These are phyloP conservation scores for Agrilus planipennis DNA, from an alignment of 1,140 invertebrate genomes.

Conservation along the genomic window DNA sequence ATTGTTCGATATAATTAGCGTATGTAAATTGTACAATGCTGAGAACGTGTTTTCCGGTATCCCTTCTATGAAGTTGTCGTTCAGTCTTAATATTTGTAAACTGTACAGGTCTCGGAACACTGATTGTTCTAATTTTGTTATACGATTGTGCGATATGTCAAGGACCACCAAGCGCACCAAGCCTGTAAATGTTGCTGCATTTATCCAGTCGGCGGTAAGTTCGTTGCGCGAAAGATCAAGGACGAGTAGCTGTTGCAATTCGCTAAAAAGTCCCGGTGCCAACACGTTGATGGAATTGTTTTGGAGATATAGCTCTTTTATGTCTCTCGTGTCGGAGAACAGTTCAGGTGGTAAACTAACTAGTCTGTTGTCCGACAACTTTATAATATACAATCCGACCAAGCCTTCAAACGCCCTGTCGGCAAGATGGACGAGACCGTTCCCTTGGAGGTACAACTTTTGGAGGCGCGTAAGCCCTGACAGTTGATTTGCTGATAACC, in stretches of 20 bases:
- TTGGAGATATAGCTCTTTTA: constrained; percentile 71
- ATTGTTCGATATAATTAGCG: constrained; percentile 77
- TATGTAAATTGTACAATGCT: constrained; percentile 69
- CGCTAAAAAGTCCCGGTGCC: constrained; percentile 73
- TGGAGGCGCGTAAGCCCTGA: constrained; percentile 48
- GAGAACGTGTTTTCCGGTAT: constrained; percentile 74
- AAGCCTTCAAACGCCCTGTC: constrained; percentile 74
- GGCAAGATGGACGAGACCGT: constrained; percentile 61
- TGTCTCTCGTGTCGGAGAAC: constrained; percentile 64
- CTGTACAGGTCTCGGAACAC: constrained; percentile 71
- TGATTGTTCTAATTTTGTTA: constrained; percentile 63
- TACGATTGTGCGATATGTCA: constrained; percentile 70
- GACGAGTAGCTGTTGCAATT: constrained; percentile 65
- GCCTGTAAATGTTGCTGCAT: constrained; percentile 72
- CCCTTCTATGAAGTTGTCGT: constrained; percentile 71
- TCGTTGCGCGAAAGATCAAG: constrained; percentile 79
- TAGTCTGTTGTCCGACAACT: constrained; percentile 71
- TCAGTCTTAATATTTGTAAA: constrained; percentile 67
- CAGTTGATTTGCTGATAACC: constrained; percentile 61
- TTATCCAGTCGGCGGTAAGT: constrained; percentile 76
- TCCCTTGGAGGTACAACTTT: constrained; percentile 48
- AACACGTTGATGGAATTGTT: constrained; percentile 81
- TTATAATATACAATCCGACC: constrained; percentile 57
- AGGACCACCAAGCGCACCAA: constrained; percentile 67
- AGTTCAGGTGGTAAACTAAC: constrained; percentile 70